Evolutionary conservation across 2,888 invertebrate species (phyloP), one percentile per base, ranked within the genome.

Genomic region (Myathropa florea): DNA sequence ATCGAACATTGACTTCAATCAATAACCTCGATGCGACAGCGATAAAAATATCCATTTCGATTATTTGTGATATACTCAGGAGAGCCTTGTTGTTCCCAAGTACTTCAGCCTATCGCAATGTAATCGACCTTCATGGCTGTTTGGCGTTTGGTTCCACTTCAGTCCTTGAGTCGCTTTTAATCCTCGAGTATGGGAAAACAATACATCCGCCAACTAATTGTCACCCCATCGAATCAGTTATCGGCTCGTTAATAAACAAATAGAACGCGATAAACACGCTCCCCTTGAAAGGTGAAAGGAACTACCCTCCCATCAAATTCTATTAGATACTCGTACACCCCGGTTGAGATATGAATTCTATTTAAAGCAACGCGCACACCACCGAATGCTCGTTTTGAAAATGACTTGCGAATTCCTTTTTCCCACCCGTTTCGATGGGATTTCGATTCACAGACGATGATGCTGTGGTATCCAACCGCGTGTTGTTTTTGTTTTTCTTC

Each of bases 241-340:
- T 71, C 71, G 30, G 39, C 60, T 28, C 60, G 39, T 71, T 46
- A 71, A 71, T 71, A 36, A 57, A 70, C 18, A 30, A 70, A 71
- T 71, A 46, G 60, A 60, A 18, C 46, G 28, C 59, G 60, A 71
- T 60, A 60, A 46, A 71, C 57, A 21, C 18, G n/a, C 28, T 71
- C 39, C 60, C 39, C 46, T 39, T 71, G 24, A 59, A 36, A 36
- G 21, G 33, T 59, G 9, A n/a, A n/a, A n/a, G n/a, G 33, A 10
- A 59, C 26, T 39, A 26, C 39, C 18, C n/a, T 7, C 18, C 18
- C 46, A 46, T 4, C n/a, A 18, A 18, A 18, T 46, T 18, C 6
- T 46, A 18, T 46, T 18, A 18, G 18, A 46, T 46, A 46, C 46
- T 18, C n/a, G n/a, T 18, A 18, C 24, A 9, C 64, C 14, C 23